Evolutionary conservation across 2,888 invertebrate genomes (phyloP).

Genomic region (Sisyra nigra): DNA sequence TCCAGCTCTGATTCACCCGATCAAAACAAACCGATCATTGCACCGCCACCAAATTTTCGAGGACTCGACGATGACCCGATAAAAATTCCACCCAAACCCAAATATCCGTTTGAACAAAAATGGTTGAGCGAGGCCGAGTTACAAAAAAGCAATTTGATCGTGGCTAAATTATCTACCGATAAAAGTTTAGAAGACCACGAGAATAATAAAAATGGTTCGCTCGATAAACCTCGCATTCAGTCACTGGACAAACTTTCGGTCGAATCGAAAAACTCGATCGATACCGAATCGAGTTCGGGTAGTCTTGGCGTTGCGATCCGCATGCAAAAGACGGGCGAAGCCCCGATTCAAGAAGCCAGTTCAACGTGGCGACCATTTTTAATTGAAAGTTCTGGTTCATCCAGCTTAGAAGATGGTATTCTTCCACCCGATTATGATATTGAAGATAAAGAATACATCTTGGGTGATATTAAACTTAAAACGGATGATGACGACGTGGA

Average conservation of each 20-base stretch:
- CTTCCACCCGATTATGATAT: conserved; percentile 55
- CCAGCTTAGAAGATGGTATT: conserved; percentile 72
- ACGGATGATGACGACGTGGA: conserved; percentile 20
- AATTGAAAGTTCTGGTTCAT: conserved; percentile 71
- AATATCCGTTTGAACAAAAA: conserved; percentile 29
- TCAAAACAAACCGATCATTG: not conserved
- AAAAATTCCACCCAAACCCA: conserved; percentile 16
- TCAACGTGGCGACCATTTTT: conserved; percentile 74
- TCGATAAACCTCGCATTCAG: conserved; percentile 23
- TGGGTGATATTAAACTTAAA: conserved; percentile 16
- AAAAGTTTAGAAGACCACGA: conserved; percentile 25
- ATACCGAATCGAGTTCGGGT: conserved; percentile 53
- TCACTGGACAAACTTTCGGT: conserved; percentile 29
- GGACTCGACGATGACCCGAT: conserved; percentile 16
- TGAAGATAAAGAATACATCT: conserved; percentile 25
- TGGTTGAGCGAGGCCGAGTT: conserved; percentile 29
- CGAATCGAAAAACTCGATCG: conserved; percentile 55
- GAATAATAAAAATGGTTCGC: conserved; percentile 16
- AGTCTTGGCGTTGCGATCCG: conserved; percentile 54
- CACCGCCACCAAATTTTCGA: not conserved
- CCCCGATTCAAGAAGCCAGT: conserved; percentile 45
- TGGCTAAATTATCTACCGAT: conserved; percentile 26
- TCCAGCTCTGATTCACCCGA: conserved; percentile 13
- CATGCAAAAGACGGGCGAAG: conserved; percentile 33
- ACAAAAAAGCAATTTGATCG: conserved; percentile 23